Conservation (phyloP, 2,113 vertebrate genomes). For the Triplophysa siluroides region DNA sequence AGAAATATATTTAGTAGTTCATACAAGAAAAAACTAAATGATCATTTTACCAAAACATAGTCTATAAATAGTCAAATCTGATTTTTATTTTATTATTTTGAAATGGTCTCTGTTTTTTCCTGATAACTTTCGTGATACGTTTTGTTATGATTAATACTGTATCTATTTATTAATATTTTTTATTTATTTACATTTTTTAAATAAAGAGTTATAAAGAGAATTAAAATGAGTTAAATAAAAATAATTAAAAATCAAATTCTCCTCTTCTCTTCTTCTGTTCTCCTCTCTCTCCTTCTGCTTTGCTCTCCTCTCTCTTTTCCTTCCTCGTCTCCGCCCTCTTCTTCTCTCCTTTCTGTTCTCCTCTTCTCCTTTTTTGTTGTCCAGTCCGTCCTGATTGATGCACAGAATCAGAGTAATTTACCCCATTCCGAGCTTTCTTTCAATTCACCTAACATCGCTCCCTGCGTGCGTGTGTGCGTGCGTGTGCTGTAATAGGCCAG, state of each 20-base stretch:
- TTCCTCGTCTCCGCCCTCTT: not conserved
- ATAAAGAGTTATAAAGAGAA: no score
- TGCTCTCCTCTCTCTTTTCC: not conserved
- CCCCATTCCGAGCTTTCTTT: constrained; percentile 20
- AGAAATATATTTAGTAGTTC: no score
- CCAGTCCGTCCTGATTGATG: constrained; percentile 40
- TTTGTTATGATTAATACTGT: no score
- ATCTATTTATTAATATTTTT: no score
- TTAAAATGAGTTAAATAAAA: no score
- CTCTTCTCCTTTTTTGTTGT: not conserved
- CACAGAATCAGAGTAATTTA: constrained; percentile 52
- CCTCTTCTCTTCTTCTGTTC: not conserved
- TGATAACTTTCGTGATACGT: no score
- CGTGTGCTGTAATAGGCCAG: not conserved
- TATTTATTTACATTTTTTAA: no score
- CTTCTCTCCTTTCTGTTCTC: not conserved
- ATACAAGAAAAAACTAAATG: no score
- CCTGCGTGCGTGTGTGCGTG: not conserved
- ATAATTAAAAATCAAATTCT: not conserved
- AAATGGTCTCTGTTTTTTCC: no score
- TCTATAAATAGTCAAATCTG: no score
- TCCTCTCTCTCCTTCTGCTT: not conserved
- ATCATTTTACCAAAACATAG: no score
- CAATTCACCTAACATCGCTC: not conserved
- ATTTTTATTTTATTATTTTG: no score